Base-by-base conservation (phyloP, 2,113 vertebrate genomes). In the Rhabdomys dilectus region DNA sequence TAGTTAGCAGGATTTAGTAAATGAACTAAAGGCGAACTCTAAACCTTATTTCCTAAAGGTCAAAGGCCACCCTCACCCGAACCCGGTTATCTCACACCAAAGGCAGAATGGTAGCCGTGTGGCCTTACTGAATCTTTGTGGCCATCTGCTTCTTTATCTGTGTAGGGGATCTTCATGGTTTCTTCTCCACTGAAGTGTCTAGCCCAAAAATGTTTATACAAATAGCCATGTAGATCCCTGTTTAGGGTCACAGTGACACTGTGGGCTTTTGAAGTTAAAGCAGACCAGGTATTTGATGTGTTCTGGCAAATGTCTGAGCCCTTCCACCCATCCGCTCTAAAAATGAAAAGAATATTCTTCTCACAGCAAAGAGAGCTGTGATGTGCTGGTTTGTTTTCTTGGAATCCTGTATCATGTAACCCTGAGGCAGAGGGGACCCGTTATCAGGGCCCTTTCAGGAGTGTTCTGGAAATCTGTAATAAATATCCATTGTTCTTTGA, bases 401-500 rank as follows among this genome's bases (percentile, higher is more conserved):
- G 11, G 34, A 88, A n/a, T 66, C 70, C 62, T 53, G 4, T 31
- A 11, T 70, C 84, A 9, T 29, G 4, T 31, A 85, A 70, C 39
- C 58, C 56, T 31, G 42, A 36, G 19, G 11, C 66, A 77, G 29
- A n/a, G 2, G 17, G n/a, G 80, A 56, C 64, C 26, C 82, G 77
- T 53, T 89, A 88, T 84, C 77, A 75, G 62, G 92, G 62, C 36
- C 89, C 89, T 80, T 75, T 94, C 42, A 86, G 64, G 85, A 84
- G 31, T 31, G 22, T 66, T 39, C 84, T 24, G 45, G 29, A 91
- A 42, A 36, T 56, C 76, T 76, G 45, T 48, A 42, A 90, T 85
- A 93, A 97, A 93, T 73, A 86, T 0, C 89, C 93, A 89, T 86
- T 95, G 93, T 93, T 94, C 84, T 94, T 66, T 53, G 48, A 56